Evolutionary conservation across 2,888 invertebrate species (phyloP).

Genomic region (Sussaba pulchella): DNA sequence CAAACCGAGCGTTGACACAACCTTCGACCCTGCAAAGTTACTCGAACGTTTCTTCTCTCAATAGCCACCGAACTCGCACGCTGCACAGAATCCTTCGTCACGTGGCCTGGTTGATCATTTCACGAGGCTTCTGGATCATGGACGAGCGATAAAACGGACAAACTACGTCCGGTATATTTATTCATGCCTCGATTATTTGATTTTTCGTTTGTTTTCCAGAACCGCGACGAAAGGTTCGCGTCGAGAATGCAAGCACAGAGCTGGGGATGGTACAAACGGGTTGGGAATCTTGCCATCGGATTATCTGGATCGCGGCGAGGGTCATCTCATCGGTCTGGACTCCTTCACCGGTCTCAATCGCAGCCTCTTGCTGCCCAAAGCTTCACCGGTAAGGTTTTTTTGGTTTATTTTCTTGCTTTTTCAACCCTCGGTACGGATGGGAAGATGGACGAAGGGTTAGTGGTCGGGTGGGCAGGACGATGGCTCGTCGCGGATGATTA

Average conservation of each 20-base stretch:
- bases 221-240: slow-evolving; percentile 77
- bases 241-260: slow-evolving; percentile 79
- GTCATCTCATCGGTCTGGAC: slow-evolving; percentile 80
- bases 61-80: not conserved
- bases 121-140: slow-evolving; percentile 1
- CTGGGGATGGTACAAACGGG: slow-evolving; percentile 76
- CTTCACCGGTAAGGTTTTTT: slow-evolving; percentile 79
- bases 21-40: slow-evolving; percentile 37
- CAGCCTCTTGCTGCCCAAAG: slow-evolving; percentile 78
- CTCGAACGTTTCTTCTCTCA: slow-evolving; percentile 15
- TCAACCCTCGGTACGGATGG: slow-evolving; percentile 3
- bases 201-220: slow-evolving; percentile 67
- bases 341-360: slow-evolving; percentile 77
- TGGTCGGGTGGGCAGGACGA: slow-evolving; percentile 28
- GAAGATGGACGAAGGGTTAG: not conserved
- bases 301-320: slow-evolving; percentile 81
- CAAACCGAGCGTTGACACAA: slow-evolving; percentile 10
- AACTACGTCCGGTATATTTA: not conserved
- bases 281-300: slow-evolving; percentile 80
- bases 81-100: not conserved
- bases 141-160: not conserved
- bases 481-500: slow-evolving; percentile 58
- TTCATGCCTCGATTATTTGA: not conserved
- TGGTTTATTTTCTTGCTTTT: slow-evolving; percentile 29
- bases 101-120: not conserved